Percentiles rank a stretch among this genome's conserved stretches.
Conservation (phyloP, 2,888 invertebrate genomes). For the Ischnura elegans region DNA sequence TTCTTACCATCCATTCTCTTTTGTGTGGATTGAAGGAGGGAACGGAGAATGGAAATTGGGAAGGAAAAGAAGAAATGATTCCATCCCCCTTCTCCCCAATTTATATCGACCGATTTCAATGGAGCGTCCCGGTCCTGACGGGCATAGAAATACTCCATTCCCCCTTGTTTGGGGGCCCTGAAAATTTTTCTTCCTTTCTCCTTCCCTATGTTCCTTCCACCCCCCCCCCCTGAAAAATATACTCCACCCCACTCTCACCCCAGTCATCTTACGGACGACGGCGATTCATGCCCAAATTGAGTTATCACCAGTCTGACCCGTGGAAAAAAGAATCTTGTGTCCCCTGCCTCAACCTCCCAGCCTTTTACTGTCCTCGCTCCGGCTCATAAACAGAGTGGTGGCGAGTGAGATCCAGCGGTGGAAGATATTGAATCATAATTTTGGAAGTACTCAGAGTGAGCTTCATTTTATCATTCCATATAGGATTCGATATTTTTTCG, state of each 20-base stretch:
- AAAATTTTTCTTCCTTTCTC: background rate
- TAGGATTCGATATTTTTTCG: no score
- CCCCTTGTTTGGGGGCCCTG: background rate
- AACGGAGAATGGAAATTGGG: background rate
- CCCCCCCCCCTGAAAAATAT: background rate
- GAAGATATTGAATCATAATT: no score
- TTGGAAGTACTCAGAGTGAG: no score
- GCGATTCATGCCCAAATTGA: background rate
- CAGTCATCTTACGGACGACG: background rate
- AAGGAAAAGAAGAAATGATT: background rate
- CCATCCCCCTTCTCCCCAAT: background rate
- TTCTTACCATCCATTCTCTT: background rate
- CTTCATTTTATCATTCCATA: no score
- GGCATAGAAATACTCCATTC: background rate
- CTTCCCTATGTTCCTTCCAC: background rate
- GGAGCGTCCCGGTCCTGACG: background rate
- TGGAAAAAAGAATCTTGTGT: background rate
- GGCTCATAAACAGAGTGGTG: no score
- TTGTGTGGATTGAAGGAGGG: background rate
- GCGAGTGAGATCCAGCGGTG: no score
- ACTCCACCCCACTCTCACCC: background rate
- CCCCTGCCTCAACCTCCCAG: no score
- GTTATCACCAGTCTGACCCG: background rate
- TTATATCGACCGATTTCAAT: constrained; percentile 20
- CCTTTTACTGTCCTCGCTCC: no score